Conservation (phyloP, 1,140 invertebrate species). For the Ephestia elutella region DNA sequence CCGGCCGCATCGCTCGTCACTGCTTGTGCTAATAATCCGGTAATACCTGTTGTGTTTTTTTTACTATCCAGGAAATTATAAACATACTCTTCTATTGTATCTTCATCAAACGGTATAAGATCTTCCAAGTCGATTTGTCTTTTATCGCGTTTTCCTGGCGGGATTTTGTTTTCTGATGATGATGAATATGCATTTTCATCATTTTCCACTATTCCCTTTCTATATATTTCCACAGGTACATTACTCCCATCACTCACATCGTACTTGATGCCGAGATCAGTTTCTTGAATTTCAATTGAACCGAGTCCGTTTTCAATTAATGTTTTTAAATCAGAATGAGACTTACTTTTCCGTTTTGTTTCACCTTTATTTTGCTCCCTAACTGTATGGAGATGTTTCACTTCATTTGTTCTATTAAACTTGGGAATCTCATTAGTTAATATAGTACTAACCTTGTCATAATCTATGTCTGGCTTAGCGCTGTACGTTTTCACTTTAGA, state of each 20-base stretch:
- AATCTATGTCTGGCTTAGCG: conserved; percentile 63
- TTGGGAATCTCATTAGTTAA: conserved; percentile 48
- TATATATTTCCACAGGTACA: conserved; percentile 72
- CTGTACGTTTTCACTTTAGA: conserved; percentile 89
- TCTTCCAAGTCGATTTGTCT: conserved; percentile 56
- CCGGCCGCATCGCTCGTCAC: conserved; percentile 46
- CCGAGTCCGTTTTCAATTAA: conserved; percentile 54
- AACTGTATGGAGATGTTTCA: conserved; percentile 75
- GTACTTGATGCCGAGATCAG: conserved; percentile 73
- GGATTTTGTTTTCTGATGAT: conserved; percentile 36
- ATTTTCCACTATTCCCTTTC: conserved; percentile 75
- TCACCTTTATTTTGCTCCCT: conserved; percentile 58
- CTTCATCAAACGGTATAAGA: conserved; percentile 57
- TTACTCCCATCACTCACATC: conserved; percentile 72
- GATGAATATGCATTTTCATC: conserved; percentile 62
- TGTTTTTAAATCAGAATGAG: conserved; percentile 50
- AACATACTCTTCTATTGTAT: conserved; percentile 58
- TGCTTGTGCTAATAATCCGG: conserved; percentile 52
- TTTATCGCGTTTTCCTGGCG: conserved; percentile 43
- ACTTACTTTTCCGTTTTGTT: conserved; percentile 32
- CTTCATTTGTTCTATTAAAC: conserved; percentile 74
- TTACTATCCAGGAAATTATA: conserved; percentile 55
- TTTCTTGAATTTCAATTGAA: conserved; percentile 73
- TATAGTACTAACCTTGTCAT: conserved; percentile 23
- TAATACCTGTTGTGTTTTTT: conserved; percentile 51